Percentiles rank a stretch among this genome's conserved stretches.
Conservation (phyloP, 1,140 invertebrate genomes). For the Lutraria rhynchaena region DNA sequence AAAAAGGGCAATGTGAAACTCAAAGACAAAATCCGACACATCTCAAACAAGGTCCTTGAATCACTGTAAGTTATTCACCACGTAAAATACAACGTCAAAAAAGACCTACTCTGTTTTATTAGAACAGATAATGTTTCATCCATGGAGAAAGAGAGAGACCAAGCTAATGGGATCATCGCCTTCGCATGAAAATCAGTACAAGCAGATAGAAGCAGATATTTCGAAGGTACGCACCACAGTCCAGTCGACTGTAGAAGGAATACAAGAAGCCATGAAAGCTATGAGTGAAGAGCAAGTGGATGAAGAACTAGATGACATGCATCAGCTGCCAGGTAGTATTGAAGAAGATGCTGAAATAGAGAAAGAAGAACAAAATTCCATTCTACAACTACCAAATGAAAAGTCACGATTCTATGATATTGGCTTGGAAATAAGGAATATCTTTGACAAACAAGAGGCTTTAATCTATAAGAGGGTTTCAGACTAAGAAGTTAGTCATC, state of each 20-base stretch:
- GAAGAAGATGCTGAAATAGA: background rate
- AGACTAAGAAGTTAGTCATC: background rate
- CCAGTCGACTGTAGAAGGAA: conserved; percentile 2
- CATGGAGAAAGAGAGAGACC: conserved; percentile 37
- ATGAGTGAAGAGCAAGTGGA: conserved; percentile 3
- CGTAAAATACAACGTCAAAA: conserved; percentile 37
- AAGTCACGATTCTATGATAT: conserved; percentile 20
- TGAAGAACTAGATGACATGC: background rate
- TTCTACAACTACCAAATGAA: conserved; percentile 4
- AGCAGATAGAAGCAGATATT: conserved; percentile 6
- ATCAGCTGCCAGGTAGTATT: background rate
- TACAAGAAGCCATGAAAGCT: conserved; percentile 1
- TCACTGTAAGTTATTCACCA: conserved; percentile 25
- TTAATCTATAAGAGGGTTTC: conserved; percentile 10
- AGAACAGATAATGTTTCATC: background rate
- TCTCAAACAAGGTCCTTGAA: conserved; percentile 61
- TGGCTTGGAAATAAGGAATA: background rate
- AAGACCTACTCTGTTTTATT: conserved; percentile 13
- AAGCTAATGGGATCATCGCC: background rate
- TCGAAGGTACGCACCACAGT: background rate
- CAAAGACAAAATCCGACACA: conserved; percentile 49
- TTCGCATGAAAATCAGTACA: conserved; percentile 1
- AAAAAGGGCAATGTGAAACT: conserved; percentile 50
- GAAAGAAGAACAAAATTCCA: background rate
- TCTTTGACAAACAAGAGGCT: background rate